Conservation (phyloP, 1,140 invertebrate genomes). For the Oppia nitens region DNA sequence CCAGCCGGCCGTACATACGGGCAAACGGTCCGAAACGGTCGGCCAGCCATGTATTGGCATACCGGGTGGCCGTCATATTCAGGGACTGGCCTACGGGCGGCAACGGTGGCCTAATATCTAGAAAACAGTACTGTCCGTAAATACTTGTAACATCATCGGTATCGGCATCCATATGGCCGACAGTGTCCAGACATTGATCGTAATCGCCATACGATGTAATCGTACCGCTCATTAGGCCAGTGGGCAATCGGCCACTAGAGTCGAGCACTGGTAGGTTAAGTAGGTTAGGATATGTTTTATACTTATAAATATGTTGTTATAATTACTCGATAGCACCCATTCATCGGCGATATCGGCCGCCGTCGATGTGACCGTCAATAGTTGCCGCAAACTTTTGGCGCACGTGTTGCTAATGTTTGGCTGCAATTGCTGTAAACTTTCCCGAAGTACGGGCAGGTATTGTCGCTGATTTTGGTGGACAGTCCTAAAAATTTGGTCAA, state of each 20-base stretch:
- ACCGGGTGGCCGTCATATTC: not conserved
- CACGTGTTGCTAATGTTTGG: too few relatives aligned
- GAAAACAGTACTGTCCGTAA: not conserved
- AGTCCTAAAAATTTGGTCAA: too few relatives aligned
- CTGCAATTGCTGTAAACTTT: too few relatives aligned
- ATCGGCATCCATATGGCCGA: not conserved
- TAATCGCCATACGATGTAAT: slow-evolving; percentile 22
- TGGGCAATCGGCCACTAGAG: slow-evolving; percentile 21
- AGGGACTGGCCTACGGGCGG: not conserved
- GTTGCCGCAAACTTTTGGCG: not conserved
- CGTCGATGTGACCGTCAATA: too few relatives aligned
- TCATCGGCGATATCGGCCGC: not conserved
- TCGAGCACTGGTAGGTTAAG: slow-evolving; percentile 19
- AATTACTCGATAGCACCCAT: not conserved
- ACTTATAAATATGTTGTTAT: not conserved
- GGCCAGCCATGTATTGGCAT: slow-evolving; percentile 1
- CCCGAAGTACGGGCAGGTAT: too few relatives aligned
- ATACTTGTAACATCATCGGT: not conserved
- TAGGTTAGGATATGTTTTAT: not conserved
- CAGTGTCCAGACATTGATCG: slow-evolving; percentile 21
- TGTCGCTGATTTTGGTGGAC: too few relatives aligned
- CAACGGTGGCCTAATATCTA: not conserved
- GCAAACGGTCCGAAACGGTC: not conserved
- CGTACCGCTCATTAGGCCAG: slow-evolving; percentile 22
- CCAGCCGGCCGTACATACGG: slow-evolving; percentile 1